These are phyloP conservation scores for Ectobius pallidus DNA, from an alignment of 2,888 invertebrate genomes.

Conservation along the genomic window DNA sequence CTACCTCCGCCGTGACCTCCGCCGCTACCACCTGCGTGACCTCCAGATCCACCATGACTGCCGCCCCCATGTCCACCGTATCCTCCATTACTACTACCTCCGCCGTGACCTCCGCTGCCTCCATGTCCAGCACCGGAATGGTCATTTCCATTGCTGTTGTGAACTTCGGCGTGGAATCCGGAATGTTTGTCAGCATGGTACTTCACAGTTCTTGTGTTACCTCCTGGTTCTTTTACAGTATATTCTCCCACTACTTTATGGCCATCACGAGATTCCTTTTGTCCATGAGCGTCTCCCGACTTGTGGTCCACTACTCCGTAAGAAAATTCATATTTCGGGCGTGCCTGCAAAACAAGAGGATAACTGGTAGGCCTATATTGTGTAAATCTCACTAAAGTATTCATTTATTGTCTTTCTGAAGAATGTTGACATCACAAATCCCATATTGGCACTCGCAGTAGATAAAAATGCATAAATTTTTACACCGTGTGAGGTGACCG, in stretches of 20 bases:
- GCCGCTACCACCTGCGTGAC: background rate
- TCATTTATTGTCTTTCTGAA: too few relatives aligned
- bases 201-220: constrained; percentile 58
- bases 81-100: background rate
- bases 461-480: too few relatives aligned
- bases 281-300: constrained; percentile 55
- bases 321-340: constrained; percentile 53
- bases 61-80: background rate
- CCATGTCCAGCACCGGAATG: constrained; percentile 36
- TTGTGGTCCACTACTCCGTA: constrained; percentile 52
- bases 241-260: constrained; percentile 51
- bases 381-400: too few relatives aligned
- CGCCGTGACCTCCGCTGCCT: constrained; percentile 15
- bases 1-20: background rate
- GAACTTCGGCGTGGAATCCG: constrained; percentile 74
- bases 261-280: constrained; percentile 55
- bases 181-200: constrained; percentile 72
- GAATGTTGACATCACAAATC: too few relatives aligned
- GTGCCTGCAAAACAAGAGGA: constrained; percentile 48
- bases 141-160: constrained; percentile 50
- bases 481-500: too few relatives aligned
- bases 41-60: background rate
- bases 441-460: too few relatives aligned
- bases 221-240: constrained; percentile 52
- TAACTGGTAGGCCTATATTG: too few relatives aligned